Base-by-base conservation (phyloP, 2,113 vertebrate species). In the Grus americana region DNA sequence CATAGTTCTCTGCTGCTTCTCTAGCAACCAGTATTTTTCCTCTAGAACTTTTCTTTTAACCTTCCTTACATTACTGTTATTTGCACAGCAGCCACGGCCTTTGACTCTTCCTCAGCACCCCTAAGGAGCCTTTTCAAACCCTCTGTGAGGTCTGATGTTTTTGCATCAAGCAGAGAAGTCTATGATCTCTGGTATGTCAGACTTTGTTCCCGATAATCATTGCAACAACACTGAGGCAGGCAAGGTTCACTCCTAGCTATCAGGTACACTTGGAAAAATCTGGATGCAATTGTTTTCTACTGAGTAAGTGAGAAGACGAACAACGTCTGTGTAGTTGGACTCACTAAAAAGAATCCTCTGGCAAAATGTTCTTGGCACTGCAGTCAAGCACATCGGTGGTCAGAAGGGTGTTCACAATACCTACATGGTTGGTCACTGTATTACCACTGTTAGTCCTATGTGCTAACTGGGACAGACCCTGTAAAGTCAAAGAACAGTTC, bases 161-260 rank as follows among this genome's bases (percentile, higher is more conserved):
- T 68, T 84, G 22, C 16, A 29, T 87, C 67, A 46, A 78, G 13
- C 38, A 59, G 59, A 49, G 63, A 83, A 68, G 21, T 40, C 27
- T 54, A 7, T 67, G 34, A 23, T 65, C 40, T 68, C 54, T 80
- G 49, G 15, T 83, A 16, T 42, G 30, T 76, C 26, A 49, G 66
- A 58, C 16, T 61, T 63, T 40, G 10, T 79, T 90, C 49, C 23
- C 65, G 36, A 12, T 65, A 61, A 36, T 54, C 23, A 21, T 83
- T 74, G 42, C 36, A 80, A 17, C 36, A 59, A 16, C 10, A 24
- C 7, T 12, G 49, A 65, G n/a, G 17, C 24, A n/a, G 42, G 21
- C 0, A 0, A 68, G 12, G 12, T 72, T 91, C 14, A 11, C 46
- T 80, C 11, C 4, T 0, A 34, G 59, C 18, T 68, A 5, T 49